Conservation (phyloP, 1,140 invertebrate genomes). For the Nasonia giraulti region DNA sequence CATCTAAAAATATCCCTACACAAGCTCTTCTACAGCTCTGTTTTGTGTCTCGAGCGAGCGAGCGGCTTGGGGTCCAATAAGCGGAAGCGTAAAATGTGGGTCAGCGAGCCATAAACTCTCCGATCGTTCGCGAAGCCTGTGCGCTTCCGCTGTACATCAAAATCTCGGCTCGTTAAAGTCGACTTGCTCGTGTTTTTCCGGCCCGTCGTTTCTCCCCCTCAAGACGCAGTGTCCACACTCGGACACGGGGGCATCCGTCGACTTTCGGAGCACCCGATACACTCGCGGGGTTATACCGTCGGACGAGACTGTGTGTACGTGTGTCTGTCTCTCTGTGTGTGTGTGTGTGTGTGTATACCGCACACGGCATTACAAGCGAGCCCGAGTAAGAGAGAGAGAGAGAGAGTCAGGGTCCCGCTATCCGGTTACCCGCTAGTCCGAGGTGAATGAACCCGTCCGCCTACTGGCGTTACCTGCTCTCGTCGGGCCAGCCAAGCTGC, state of each 20-base stretch:
- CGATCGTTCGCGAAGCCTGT: background rate
- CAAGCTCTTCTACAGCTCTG: background rate
- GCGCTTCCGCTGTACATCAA: background rate
- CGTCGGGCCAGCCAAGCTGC: background rate
- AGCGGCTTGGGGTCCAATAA: background rate
- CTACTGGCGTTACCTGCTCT: conserved; percentile 69
- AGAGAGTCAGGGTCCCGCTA: conserved; percentile 70
- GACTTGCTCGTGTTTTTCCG: conserved; percentile 32
- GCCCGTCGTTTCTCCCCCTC: background rate
- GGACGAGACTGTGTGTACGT: conserved; percentile 47
- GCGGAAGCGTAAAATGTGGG: conserved; percentile 23
- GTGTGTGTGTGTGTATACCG: background rate
- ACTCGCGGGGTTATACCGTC: conserved; percentile 53
- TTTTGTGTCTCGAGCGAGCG: too few species aligned
- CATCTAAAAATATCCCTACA: background rate
- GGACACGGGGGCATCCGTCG: too few species aligned
- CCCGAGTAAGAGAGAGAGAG: conserved; percentile 11
- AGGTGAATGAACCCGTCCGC: conserved; percentile 71
- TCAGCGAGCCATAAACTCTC: conserved; percentile 22
- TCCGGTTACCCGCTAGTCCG: conserved; percentile 71
- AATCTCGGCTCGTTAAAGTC: background rate
- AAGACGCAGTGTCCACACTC: too few species aligned
- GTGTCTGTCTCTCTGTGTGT: too few species aligned
- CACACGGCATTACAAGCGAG: background rate
- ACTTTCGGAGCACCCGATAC: conserved; percentile 38